Evolutionary conservation across 2,888 invertebrate genomes (phyloP), one percentile per base, ranked within the genome.

Genomic region (Tetragonula carbonaria): DNA sequence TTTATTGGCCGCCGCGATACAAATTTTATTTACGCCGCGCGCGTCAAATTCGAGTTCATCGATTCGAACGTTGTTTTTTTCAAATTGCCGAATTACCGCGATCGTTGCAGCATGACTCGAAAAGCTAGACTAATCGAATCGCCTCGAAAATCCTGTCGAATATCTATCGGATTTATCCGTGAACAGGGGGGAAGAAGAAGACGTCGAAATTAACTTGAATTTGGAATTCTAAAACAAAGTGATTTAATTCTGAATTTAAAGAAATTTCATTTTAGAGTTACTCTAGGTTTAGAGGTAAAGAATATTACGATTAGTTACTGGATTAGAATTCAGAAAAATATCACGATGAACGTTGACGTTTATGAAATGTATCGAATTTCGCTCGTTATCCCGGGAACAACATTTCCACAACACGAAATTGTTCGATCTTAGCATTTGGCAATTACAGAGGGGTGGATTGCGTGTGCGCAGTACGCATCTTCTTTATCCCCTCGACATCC

Each of bases 391-490:
- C 18, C 18, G 2, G 51, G n/a, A 53, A 28, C 38, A 59, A 76
- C 18, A 16, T 76, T 50, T 11, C 68, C n/a, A 28, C 23, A n/a
- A 73, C 50, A 23, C 6, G 73, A 65, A 77, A 74, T 53, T 50
- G 59, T 33, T 45, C 72, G n/a, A 71, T 53, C 57, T 65, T 70
- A 59, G 33, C 50, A 62, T 81, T 78, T 45, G 53, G 62, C 79
- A 86, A 84, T 87, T 86, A 82, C 57, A 74, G 71, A 75, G 76
- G 82, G 63, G 23, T 70, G 78, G 82, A 84, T 86, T 79, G 90
- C 89, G 89, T 85, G 83, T 91, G 91, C 91, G 91, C 91, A 89
- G 71, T 80, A 78, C 85, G 77, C 74, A 81, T 89, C 88, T 86
- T 83, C 89, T 80, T 81, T 78, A 85, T 85, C 85, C 86, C 80